phyloP scores from a whole-genome alignment of 2,797 vertebrate species.

The Karalla daura region DNA sequence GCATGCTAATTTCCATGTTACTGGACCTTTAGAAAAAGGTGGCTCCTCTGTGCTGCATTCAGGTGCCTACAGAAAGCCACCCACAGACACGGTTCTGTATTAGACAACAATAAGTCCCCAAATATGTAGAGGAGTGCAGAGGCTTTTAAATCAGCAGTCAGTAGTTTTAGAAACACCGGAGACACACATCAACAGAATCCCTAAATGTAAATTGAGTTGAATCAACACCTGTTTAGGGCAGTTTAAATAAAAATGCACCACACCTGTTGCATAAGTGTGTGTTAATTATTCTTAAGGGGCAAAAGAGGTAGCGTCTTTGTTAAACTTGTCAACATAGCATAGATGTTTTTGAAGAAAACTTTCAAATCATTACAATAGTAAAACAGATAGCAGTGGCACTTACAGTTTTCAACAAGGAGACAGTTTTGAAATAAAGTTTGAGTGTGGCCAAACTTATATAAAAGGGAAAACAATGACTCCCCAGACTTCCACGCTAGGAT shows the following conservation, averaged over 20 bases:
- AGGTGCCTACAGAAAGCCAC: slow-evolving; percentile 35
- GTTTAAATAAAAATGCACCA: background rate
- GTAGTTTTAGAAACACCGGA: background rate
- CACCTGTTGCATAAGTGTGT: background rate
- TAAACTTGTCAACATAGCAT: background rate
- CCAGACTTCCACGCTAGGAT: no score
- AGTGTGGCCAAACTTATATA: background rate
- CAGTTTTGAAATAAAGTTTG: background rate
- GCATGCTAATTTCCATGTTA: no score
- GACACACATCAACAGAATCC: background rate
- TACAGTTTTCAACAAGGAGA: background rate
- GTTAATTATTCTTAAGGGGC: background rate
- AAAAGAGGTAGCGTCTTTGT: background rate
- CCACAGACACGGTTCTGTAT: background rate
- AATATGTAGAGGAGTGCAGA: background rate
- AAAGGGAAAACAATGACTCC: background rate
- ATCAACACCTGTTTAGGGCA: background rate
- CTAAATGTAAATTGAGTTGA: background rate
- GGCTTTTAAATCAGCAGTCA: background rate
- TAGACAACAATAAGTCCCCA: background rate
- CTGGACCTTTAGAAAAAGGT: slow-evolving; percentile 33
- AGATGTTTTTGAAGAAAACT: background rate
- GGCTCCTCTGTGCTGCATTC: slow-evolving; percentile 24
- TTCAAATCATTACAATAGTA: background rate
- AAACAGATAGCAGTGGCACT: background rate